phyloP scores from a whole-genome alignment of 2,888 invertebrate species.

The Crossocerus cetratus region DNA sequence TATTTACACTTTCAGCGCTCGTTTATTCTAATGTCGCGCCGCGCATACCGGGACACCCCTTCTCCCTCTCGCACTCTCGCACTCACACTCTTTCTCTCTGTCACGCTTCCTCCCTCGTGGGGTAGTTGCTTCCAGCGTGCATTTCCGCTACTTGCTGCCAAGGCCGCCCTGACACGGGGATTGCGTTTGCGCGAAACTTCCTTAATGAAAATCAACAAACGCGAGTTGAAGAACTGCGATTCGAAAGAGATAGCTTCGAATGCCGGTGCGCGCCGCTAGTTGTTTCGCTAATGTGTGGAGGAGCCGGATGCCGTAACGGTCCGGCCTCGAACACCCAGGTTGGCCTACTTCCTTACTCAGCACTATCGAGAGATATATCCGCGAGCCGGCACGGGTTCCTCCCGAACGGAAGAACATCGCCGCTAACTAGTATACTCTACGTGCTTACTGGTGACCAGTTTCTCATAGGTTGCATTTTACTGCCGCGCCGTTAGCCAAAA shows the following conservation, averaged over 20 bases:
- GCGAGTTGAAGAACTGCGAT: not conserved
- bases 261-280: not conserved
- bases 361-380: not conserved
- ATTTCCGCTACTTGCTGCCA: slow-evolving; percentile 20
- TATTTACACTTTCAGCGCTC: slow-evolving; percentile 54
- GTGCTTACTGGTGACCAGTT: not conserved
- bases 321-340: not conserved
- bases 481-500: slow-evolving; percentile 5
- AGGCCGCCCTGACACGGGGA: slow-evolving; percentile 20
- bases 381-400: too few relatives aligned
- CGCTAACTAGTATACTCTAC: not conserved
- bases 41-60: not conserved
- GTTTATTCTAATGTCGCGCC: slow-evolving; percentile 50
- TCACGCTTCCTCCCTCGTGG: slow-evolving; percentile 1
- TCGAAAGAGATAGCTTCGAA: slow-evolving; percentile 8
- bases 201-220: slow-evolving; percentile 42
- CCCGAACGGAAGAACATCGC: too few relatives aligned
- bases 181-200: slow-evolving; percentile 15
- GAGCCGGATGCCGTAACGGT: not conserved
- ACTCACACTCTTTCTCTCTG: not conserved
- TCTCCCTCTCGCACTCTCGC: not conserved
- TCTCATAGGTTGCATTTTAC: not conserved
- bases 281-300: not conserved
- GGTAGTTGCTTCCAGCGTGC: slow-evolving; percentile 10
- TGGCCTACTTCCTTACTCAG: slow-evolving; percentile 2